A percentile compares a stretch with the other conserved stretches of the same genome.
phyloP scores from a whole-genome alignment of 2,888 invertebrate species.

The Gastrophysa polygoni region DNA sequence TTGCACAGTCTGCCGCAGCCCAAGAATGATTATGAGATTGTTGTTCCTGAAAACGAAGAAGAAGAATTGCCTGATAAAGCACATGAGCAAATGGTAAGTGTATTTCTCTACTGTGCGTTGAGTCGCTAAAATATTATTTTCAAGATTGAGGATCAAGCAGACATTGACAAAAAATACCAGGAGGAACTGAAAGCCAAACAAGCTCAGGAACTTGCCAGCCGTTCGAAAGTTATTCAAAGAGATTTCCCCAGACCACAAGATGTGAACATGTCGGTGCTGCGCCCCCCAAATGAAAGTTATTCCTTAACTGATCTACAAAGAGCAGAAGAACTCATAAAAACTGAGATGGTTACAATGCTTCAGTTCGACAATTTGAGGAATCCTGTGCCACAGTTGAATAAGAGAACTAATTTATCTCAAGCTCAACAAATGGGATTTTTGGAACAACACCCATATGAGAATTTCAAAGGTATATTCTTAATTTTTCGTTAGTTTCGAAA shows the following conservation, averaged over 20 bases:
- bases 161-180: slow-evolving; percentile 73
- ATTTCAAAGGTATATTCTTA: slow-evolving; percentile 58
- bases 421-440: slow-evolving; percentile 80
- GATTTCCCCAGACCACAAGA: slow-evolving; percentile 83
- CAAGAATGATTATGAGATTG: slow-evolving; percentile 98
- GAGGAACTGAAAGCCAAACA: slow-evolving; percentile 74
- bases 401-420: slow-evolving; percentile 65
- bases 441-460: slow-evolving; percentile 85
- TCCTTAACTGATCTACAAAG: slow-evolving; percentile 87
- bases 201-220: slow-evolving; percentile 72
- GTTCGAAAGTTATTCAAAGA: slow-evolving; percentile 83
- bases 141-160: slow-evolving; percentile 83
- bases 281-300: slow-evolving; percentile 76
- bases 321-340: slow-evolving; percentile 95
- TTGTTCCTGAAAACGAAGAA: slow-evolving; percentile 85
- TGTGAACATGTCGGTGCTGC: slow-evolving; percentile 81
- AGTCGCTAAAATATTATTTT: neutral
- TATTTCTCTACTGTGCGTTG: neutral
- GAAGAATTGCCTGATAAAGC: slow-evolving; percentile 58
- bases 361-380: slow-evolving; percentile 87
- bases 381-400: slow-evolving; percentile 63
- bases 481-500: too few relatives aligned
- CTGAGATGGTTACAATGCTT: slow-evolving; percentile 89
- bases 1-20: slow-evolving; percentile 86
- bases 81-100: slow-evolving; percentile 37